phyloP scores from a whole-genome alignment of 2,888 invertebrate genomes.

The Ypsolopha sequella region DNA sequence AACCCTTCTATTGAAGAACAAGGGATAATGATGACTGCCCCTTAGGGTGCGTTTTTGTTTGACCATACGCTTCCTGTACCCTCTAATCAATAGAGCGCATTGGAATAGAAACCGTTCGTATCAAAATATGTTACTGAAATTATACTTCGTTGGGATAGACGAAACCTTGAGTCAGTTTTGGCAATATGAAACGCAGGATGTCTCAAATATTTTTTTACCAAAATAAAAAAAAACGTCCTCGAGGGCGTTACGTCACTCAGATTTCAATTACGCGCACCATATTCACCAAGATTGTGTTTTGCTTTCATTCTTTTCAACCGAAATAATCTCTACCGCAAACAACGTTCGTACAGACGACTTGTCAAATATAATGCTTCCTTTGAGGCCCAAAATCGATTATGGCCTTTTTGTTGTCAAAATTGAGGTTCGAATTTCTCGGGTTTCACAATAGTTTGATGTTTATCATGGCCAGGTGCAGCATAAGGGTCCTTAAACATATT shows the following conservation, averaged over 20 bases:
- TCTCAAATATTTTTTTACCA: background rate
- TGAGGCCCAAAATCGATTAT: conserved; percentile 65
- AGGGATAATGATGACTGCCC: conserved; percentile 47
- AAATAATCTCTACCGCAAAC: conserved; percentile 70
- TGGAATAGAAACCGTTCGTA: background rate
- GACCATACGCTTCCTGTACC: conserved; percentile 48
- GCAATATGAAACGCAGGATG: background rate
- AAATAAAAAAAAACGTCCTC: conserved; percentile 40
- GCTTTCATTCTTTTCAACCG: conserved; percentile 68
- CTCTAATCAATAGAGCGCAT: conserved; percentile 41
- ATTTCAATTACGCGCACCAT: conserved; percentile 63
- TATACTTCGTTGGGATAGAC: background rate
- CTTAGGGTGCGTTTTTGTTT: conserved; percentile 43
- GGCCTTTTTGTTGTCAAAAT: conserved; percentile 70
- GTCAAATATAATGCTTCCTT: conserved; percentile 67
- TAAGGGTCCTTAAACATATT: conserved; percentile 47
- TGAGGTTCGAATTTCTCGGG: conserved; percentile 64
- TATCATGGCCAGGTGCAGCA: conserved; percentile 58
- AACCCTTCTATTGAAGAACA: conserved; percentile 38
- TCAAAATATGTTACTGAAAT: background rate
- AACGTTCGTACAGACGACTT: conserved; percentile 63
- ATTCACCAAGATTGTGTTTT: conserved; percentile 62
- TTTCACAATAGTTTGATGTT: conserved; percentile 66
- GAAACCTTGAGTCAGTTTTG: background rate
- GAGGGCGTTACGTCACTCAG: conserved; percentile 36